Base-by-base conservation (phyloP, 2,797 vertebrate genomes). In the Babyrousa celebensis region DNA sequence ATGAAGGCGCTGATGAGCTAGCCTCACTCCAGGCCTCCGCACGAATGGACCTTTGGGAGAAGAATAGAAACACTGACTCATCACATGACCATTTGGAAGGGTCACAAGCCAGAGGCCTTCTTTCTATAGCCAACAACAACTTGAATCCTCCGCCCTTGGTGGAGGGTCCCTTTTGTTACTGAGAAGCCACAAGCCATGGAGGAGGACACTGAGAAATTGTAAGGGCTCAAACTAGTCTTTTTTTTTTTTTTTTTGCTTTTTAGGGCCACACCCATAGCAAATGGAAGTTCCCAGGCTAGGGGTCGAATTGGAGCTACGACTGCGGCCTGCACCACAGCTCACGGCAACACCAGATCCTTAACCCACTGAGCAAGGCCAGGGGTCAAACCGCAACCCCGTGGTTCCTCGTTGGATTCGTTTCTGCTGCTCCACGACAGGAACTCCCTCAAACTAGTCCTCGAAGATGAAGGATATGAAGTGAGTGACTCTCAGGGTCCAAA, bases 41-140 rank as follows among this genome's bases (percentile, higher is more conserved):
- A 71, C 12, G 60, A 40, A 68, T 1, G 43, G 89, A 84, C 85
- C 86, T 96, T 91, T 78, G 94, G 94, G 95, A 94, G 60, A 88
- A 62, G 67, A 86, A 85, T 36, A 95, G 96, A 93, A 93, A 93
- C 79, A 94, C 78, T 93, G 96, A 89, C 89, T 97, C 95, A 96
- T 93, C 93, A 83, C 83, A 70, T 67, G 93, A 74, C 75, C 62
- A 5, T 88, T 70, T 77, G 91, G 85, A 91, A 96, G 78, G 88
- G 80, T 88, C 78, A 85, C 70, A 88, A 89, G 83, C 96, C 91
- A 72, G 85, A 88, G 88, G 90, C 92, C 12, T 6, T 18, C 80
- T 78, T 75, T 78, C 84, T 36, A 48, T 72, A 89, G 93, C 91
- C 94, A 96, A 52, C 70, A 90, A 74, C 32, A 85, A 25, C 77